These are phyloP conservation scores for Drosophila niveifrons DNA, from an alignment of 2,888 invertebrate genomes.

Conservation along the genomic window DNA sequence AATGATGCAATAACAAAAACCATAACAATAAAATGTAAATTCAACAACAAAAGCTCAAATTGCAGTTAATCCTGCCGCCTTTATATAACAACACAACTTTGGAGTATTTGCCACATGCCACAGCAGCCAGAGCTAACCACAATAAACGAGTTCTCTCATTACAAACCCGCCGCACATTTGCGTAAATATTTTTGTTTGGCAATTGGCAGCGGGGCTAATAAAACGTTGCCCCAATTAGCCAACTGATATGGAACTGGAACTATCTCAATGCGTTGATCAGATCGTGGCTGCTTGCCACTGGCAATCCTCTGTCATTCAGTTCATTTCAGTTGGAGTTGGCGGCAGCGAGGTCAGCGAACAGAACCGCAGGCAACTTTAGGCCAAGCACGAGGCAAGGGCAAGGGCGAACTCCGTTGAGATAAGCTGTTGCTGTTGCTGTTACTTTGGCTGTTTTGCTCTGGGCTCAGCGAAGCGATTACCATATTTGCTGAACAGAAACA, in stretches of 20 bases:
- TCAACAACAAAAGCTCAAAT: conserved; percentile 47
- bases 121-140: conserved; percentile 17
- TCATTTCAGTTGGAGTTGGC: conserved; percentile 10
- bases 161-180: conserved; percentile 51
- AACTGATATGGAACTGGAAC: conserved; percentile 37
- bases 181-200: conserved; percentile 49
- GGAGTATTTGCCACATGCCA: conserved; percentile 6
- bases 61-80: conserved; percentile 46
- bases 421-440: not conserved
- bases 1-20: conserved; percentile 34
- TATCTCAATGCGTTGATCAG: conserved; percentile 15
- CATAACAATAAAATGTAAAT: conserved; percentile 70
- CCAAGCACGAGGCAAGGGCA: conserved; percentile 62
- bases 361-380: conserved; percentile 37
- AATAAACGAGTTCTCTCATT: conserved; percentile 67
- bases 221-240: conserved; percentile 58
- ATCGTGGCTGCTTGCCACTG: not conserved
- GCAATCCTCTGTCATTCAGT: not conserved
- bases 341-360: conserved; percentile 24
- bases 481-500: not conserved
- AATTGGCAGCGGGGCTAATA: conserved; percentile 18
- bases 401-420: conserved; percentile 56
- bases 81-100: conserved; percentile 60
- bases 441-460: not conserved
- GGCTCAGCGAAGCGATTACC: conserved; percentile 15